A percentile compares a stretch with the other conserved stretches of the same genome.
Evolutionary conservation across 2,113 vertebrate genomes (phyloP).

Genomic region (Myrmophylax atrothorax): DNA sequence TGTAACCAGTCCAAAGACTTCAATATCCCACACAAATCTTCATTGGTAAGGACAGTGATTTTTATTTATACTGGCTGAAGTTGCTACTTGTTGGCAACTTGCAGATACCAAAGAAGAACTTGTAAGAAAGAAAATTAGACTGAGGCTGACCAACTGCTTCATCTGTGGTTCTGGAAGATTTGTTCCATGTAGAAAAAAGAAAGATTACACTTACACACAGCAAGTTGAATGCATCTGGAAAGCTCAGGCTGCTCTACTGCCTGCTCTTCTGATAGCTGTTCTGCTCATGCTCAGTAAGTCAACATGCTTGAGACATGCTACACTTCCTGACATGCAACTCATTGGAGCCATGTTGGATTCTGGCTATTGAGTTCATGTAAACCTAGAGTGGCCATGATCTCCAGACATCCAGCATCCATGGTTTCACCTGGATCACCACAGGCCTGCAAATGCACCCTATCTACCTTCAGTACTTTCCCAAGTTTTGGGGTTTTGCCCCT

Average conservation of each 20-base stretch:
- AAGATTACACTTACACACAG: neutral
- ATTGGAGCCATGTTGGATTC: neutral
- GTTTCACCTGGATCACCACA: neutral
- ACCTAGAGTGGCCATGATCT: neutral
- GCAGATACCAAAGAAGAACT: neutral
- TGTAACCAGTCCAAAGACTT: neutral
- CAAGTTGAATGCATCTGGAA: neutral
- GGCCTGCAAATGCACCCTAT: neutral
- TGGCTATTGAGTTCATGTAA: neutral
- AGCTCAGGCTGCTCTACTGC: neutral
- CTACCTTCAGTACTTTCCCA: neutral
- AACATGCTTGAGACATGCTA: rapidly evolving
- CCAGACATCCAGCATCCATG: neutral
- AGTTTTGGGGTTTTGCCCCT: neutral
- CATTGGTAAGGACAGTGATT: neutral
- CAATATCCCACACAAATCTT: neutral
- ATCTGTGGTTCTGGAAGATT: neutral
- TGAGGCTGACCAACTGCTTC: neutral
- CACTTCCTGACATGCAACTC: rapidly evolving
- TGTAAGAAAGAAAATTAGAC: neutral
- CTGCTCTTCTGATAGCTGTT: neutral
- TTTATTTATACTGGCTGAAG: neutral
- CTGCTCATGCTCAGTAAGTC: neutral
- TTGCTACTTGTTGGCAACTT: neutral
- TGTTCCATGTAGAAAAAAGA: neutral